Base-by-base conservation (phyloP, 2,888 invertebrate species). In the Kryphioiulus occultus region DNA sequence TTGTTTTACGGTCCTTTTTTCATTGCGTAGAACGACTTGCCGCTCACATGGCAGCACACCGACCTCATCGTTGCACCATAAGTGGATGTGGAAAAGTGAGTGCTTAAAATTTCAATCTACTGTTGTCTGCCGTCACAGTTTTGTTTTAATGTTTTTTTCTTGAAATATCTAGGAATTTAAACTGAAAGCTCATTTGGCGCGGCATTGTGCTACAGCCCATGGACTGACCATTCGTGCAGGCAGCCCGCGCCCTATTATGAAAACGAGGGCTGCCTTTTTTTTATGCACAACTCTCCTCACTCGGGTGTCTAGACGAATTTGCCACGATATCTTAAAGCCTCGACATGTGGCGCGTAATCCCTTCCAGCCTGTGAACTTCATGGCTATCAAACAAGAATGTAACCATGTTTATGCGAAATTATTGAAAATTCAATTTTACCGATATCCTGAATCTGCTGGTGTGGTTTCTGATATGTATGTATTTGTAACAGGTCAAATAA, bases 251-350 rank as follows among this genome's bases (percentile, higher is more conserved):
- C 98, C 98, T 87, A 97, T 98, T 85, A 97, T 98, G 97, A 98
- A 98, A 93, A 98, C 98, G 87, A 95, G 98, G 91, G 97, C 98
- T 90, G 98, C 98, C 89, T 98, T 99, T 93, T 98, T 97, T 93
- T 94, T 98, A 91, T 95, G 96, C 92, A 98, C 93, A n/a, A 97
- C 98, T 91, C 95, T 97, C 88, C 94, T 97, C 92, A 98, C 98
- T 89, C 94, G 97, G 90, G 95, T 98, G 89, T 97, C 98, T 88
- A 95, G 98, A 89, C 94, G 97, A 89, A 93, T 98, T 89, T 97
- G 97, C 92, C 94, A 96, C 90, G 95, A 96, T 90, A 94, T 97
- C 91, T 94, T 95, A 90, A 95, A 96, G 90, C 96, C 97, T 7
- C 93, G 96, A 30, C 97, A 97, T 93, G 96, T 96, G 89, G 97